Percentiles rank a stretch among this genome's conserved stretches.
Evolutionary conservation across 2,888 invertebrate genomes (phyloP).

Genomic region (Celastrina argiolus): DNA sequence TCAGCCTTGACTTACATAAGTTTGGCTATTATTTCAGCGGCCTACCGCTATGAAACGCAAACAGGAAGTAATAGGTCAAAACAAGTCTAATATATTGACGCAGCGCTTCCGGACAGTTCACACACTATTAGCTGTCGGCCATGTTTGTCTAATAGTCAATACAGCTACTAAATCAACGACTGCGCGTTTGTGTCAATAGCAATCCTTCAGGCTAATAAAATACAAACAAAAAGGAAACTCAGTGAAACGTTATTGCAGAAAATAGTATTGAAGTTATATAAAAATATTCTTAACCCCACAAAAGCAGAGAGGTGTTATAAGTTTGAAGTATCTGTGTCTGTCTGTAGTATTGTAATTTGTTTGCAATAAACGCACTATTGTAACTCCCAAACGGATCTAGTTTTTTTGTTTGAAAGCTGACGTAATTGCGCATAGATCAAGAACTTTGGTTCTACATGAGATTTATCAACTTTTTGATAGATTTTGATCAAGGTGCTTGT

Average conservation of each 20-base stretch:
- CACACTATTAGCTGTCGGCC: slow-evolving; percentile 1
- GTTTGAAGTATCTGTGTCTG: too few relatives aligned
- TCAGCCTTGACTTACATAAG: neutral
- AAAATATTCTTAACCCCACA: too few relatives aligned
- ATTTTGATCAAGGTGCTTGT: too few relatives aligned
- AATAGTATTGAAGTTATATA: neutral
- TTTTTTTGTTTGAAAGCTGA: too few relatives aligned
- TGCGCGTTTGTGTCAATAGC: neutral
- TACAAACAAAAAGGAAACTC: neutral
- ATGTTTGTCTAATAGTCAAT: neutral
- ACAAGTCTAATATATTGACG: neutral
- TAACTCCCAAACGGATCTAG: too few relatives aligned
- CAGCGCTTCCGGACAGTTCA: slow-evolving; percentile 8
- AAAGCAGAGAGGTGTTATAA: too few relatives aligned
- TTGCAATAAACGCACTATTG: too few relatives aligned
- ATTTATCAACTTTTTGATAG: too few relatives aligned
- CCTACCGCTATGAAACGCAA: neutral
- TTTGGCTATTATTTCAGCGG: neutral
- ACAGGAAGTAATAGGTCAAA: neutral
- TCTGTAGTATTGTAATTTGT: too few relatives aligned
- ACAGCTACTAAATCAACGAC: slow-evolving; percentile 4
- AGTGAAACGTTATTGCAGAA: neutral
- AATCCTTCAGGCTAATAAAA: neutral
- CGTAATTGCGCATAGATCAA: too few relatives aligned
- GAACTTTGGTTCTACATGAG: too few relatives aligned